Percentiles rank a stretch among this genome's conserved stretches.
phyloP scores from a whole-genome alignment of 2,797 vertebrate species.

The Loris lydekkerianus region DNA sequence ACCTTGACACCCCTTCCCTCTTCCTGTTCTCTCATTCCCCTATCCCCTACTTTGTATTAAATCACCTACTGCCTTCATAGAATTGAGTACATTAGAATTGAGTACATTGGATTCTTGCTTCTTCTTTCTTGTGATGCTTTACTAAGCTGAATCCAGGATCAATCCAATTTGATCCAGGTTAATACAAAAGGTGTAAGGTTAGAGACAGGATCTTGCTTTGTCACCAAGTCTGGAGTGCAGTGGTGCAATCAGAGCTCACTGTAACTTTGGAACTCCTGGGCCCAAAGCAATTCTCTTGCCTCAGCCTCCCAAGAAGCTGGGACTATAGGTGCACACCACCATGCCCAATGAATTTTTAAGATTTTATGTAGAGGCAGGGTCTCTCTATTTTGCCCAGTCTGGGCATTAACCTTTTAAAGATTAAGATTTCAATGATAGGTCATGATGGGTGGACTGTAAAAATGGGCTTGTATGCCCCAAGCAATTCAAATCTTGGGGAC shows the following conservation, averaged over 20 bases:
- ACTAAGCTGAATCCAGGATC: no score
- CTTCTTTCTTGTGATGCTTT: no score
- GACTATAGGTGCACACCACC: not conserved
- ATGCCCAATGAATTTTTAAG: not conserved
- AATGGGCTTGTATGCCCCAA: not conserved
- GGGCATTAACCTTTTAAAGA: slow-evolving; percentile 18
- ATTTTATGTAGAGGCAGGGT: not conserved
- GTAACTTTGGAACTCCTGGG: not conserved
- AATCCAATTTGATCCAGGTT: no score
- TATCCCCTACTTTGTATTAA: no score
- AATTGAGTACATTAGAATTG: no score
- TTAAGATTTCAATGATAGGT: not conserved
- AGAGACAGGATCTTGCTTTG: not conserved
- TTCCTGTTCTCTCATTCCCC: no score
- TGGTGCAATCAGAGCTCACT: not conserved
- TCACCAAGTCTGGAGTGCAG: not conserved
- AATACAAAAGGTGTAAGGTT: no score
- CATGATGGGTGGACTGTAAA: not conserved
- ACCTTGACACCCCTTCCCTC: no score
- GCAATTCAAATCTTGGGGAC: not conserved
- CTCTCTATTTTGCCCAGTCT: not conserved
- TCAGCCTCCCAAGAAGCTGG: not conserved
- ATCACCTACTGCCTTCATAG: no score
- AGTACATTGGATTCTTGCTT: no score
- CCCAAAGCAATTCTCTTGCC: not conserved